Evolutionary conservation across 2,797 vertebrate genomes (phyloP).

Genomic region (Menidia menidia): DNA sequence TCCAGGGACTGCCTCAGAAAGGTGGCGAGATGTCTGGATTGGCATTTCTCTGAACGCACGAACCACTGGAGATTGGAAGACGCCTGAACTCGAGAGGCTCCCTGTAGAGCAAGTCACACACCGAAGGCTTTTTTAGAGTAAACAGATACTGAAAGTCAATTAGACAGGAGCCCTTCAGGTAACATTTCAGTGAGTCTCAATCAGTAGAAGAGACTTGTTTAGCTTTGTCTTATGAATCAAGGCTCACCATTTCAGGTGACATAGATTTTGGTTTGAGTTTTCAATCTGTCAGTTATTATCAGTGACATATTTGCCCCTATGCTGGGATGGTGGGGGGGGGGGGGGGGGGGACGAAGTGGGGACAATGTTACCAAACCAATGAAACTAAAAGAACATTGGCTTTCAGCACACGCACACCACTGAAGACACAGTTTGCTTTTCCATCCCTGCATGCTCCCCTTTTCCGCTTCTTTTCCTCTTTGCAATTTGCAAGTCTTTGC

Average conservation of each 20-base stretch:
- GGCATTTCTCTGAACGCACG: conserved; percentile 65
- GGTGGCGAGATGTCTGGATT: conserved; percentile 65
- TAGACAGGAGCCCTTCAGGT: conserved; percentile 41
- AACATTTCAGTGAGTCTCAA: conserved; percentile 34
- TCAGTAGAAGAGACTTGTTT: conserved; percentile 19
- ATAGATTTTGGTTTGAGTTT: background rate
- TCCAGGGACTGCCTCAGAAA: conserved; percentile 55
- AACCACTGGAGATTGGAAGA: conserved; percentile 50
- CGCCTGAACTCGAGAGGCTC: conserved; percentile 55
- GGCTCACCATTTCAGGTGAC: conserved; percentile 13
- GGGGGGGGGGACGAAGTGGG: conserved; percentile 1
- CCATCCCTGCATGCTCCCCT: conserved; percentile 23
- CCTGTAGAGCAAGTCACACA: conserved; percentile 51
- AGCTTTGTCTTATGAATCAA: background rate
- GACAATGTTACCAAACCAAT: conserved; percentile 21
- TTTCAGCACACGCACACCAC: conserved; percentile 25
- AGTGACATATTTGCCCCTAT: conserved; percentile 8
- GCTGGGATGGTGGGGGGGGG: conserved; percentile 13
- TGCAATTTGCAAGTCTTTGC: conserved; percentile 75
- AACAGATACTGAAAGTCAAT: conserved; percentile 56
- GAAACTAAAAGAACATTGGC: conserved; percentile 32
- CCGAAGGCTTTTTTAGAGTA: conserved; percentile 60
- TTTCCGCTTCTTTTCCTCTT: conserved; percentile 43
- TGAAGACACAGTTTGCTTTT: conserved; percentile 51
- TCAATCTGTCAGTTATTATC: conserved; percentile 10